Base-by-base conservation (phyloP, 1,140 invertebrate genomes). In the Drosophila repletoides region DNA sequence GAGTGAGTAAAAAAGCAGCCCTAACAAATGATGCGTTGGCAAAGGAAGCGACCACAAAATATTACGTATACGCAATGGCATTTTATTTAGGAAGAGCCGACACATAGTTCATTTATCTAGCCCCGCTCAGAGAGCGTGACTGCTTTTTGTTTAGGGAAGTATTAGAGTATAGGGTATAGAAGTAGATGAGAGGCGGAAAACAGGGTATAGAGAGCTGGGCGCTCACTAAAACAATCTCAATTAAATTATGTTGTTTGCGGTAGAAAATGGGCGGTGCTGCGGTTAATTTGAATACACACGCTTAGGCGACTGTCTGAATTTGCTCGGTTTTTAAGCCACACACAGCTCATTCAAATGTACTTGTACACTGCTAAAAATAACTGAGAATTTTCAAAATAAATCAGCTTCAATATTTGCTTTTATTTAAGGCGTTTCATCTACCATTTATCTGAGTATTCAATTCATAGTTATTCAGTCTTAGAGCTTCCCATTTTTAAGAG, bases 81-180 rank as follows among this genome's bases (percentile, higher is more conserved):
- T 55, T 40, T 45, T 38, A 34, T 43, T 61, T 36, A 29, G 26
- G 6, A 33, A 19, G n/a, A n/a, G 31, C 29, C 56, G 60, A 75
- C 71, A 80, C 48, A 65, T 70, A 67, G 72, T 66, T 81, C 72
- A 80, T 80, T 80, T 75, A 81, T 80, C 72, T 80, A 75, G 55
- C 40, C 45, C 36, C 33, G 29, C n/a, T 28, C 36, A 22, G 9
- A 41, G 14, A n/a, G 33, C 49, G 40, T 63, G 49, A 19, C 48
- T 46, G 29, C 45, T 12, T 55, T 9, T 9, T 28, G 28, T 5
- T 29, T 12, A 19, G 29, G 24, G 52, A 10, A 10, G 22, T 45
- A 9, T 29, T 26, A 22, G 31, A 9, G 31, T 29, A 15, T 19
- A n/a, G 5, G 3, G 5, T 7, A 14, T 7, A 26, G 12, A 19